Base-by-base conservation (phyloP, 1,140 invertebrate genomes). In the Drosophila obscura region DNA sequence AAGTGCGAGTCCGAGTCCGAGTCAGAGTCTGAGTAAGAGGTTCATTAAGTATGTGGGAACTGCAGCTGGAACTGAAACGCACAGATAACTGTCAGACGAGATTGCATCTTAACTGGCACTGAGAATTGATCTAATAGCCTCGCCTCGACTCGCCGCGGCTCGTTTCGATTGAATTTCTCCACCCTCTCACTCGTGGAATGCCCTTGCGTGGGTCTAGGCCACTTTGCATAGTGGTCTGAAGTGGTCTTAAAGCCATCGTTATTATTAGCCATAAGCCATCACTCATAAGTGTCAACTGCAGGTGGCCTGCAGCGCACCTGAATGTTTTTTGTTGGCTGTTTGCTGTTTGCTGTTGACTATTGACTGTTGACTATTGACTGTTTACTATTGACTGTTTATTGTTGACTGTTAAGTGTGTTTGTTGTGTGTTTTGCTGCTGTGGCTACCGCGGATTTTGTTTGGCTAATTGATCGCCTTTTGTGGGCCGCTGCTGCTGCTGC, bases 401-500 rank as follows among this genome's bases (percentile, higher is more conserved):
- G 50, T 26, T 44, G 19, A n/a, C 15, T 44, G 28, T 31, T 2
- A 24, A 6, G 41, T 45, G 41, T 19, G 24, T 5, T 35, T 45
- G 41, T 31, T 59, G 15, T 41, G 62, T 13, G 35, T 5, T 39
- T 39, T 39, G 11, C n/a, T 39, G 35, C 11, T 13, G 11, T 11
- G 35, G 35, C 58, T 59, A 65, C 62, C 45, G 45, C 24, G 13
- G 59, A 66, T 67, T 22, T 64, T 56, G 64, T 71, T 58, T 52
- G 61, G 59, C 80, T 80, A 83, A 83, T 83, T 83, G 80, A 83
- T 83, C 71, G 72, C 58, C 50, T 59, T 72, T 75, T 26, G 75
- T 57, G 31, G 50, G 15, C 31, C 26, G 46, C 55, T 41, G 35
- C n/a, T n/a, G n/a, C n/a, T n/a, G n/a, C n/a, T n/a, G n/a, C n/a